Evolutionary conservation across 1,140 invertebrate genomes (phyloP), one percentile per base, ranked within the genome.

Genomic region (Zaprionus tsacasi): DNA sequence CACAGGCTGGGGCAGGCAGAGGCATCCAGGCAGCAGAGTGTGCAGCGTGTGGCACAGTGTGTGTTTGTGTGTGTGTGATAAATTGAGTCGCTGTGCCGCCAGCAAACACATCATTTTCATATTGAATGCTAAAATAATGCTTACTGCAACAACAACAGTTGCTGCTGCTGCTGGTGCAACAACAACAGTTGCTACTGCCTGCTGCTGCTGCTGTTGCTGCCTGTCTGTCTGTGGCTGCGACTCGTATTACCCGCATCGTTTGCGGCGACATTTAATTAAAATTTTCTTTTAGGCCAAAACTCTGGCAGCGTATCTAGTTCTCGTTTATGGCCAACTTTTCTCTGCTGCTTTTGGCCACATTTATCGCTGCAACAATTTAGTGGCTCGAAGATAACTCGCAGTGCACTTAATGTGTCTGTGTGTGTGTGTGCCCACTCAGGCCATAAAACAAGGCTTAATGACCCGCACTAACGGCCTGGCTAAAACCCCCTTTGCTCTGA

Each of bases 181-280:
- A 33, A 36, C 64, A 33, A 48, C 21, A 30, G 3, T 30, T 30
- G 45, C 57, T 52, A 61, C 33, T 40, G 56, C 36, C 8, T 66
- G 45, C 50, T 66, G 17, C 30, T 12, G 50, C 21, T n/a, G n/a
- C n/a, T n/a, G n/a, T n/a, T n/a, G n/a, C 35, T 15, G 67, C 43
- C 25, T 48, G 27, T 36, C 25, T 65, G 50, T 58, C 35, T 40
- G 36, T 63, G 36, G 45, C 13, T 63, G 69, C 78, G 54, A 65
- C 75, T 83, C 85, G 75, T 73, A 88, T 88, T 88, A 89, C 85
- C 85, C 81, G 81, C 78, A 89, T 85, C 78, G 85, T 89, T 89
- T 81, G 86, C 81, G 85, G 85, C 85, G 85, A 89, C 85, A 89
- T 89, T 89, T 89, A 89, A 89, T 89, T 89, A 89, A 89, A 89